Conservation (phyloP, 2,113 vertebrate species). For the Damaliscus lunatus region DNA sequence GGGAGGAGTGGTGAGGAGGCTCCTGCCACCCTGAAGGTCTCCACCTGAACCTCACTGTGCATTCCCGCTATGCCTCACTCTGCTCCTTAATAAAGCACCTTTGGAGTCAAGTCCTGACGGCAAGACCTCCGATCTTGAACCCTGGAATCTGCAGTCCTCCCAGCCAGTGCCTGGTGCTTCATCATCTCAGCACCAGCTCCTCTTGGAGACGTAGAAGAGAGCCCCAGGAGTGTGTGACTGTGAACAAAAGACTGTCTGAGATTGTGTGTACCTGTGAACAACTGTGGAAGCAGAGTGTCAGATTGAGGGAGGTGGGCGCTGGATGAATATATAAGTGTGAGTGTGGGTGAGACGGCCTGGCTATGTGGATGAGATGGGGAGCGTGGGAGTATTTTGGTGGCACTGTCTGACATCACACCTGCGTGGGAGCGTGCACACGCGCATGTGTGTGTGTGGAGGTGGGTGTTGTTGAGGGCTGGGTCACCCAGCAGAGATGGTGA, state of each 20-base stretch:
- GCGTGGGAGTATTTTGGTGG: background rate
- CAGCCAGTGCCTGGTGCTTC: background rate
- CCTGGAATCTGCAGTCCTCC: background rate
- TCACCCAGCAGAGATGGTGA: background rate
- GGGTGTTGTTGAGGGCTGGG: background rate
- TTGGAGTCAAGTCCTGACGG: background rate
- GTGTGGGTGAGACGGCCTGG: background rate
- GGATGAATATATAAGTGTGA: background rate
- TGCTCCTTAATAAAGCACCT: constrained; percentile 42
- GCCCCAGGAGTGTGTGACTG: background rate
- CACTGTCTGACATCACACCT: background rate
- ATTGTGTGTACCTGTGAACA: background rate
- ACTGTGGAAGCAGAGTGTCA: background rate
- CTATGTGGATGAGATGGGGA: background rate
- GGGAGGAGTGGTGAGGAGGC: background rate
- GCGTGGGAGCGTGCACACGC: accelerated
- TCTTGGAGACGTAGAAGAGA: background rate
- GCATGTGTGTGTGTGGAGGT: background rate
- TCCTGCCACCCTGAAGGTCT: background rate
- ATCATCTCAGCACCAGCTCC: background rate
- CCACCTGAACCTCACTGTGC: background rate
- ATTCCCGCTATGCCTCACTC: background rate
- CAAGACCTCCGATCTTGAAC: background rate
- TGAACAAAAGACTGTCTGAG: background rate
- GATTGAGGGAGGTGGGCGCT: background rate